Conservation (phyloP, 2,888 invertebrate species). For the Hydropsyche betteni region DNA sequence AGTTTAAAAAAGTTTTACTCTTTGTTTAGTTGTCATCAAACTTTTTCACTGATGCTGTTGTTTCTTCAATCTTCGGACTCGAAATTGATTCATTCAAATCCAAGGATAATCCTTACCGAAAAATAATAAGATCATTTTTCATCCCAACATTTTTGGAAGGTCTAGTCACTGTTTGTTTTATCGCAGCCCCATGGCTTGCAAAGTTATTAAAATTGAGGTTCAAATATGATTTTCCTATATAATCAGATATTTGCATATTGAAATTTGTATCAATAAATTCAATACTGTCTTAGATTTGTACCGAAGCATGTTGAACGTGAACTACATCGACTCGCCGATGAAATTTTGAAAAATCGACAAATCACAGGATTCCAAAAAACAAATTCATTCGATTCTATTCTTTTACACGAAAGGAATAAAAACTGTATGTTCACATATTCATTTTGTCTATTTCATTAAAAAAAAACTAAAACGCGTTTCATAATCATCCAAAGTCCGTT, state of each 20-base stretch:
- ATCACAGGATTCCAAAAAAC: conserved; percentile 40
- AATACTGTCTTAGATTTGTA: conserved; percentile 43
- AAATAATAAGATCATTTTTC: conserved; percentile 49
- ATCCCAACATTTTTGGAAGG: conserved; percentile 43
- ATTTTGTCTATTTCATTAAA: neutral
- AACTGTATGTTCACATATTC: conserved; percentile 21
- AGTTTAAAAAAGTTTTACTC: neutral
- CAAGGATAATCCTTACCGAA: conserved; percentile 48
- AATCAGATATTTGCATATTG: neutral
- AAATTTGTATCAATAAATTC: neutral
- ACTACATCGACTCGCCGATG: conserved; percentile 43
- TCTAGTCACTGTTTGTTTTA: conserved; percentile 27
- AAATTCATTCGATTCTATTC: conserved; percentile 48
- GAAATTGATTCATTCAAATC: conserved; percentile 50
- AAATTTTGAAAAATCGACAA: conserved; percentile 46
- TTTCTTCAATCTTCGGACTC: conserved; percentile 52
- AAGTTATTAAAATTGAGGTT: conserved; percentile 43
- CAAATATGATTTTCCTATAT: neutral
- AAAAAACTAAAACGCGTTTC: no score
- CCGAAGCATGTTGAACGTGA: conserved; percentile 41
- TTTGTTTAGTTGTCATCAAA: conserved; percentile 49
- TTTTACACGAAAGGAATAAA: conserved; percentile 43
- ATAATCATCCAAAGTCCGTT: no score
- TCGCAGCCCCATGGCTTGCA: conserved; percentile 34
- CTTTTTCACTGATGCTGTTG: conserved; percentile 52